These are phyloP conservation scores for Prunella himalayana DNA, from an alignment of 2,113 vertebrate genomes.

Conservation along the genomic window DNA sequence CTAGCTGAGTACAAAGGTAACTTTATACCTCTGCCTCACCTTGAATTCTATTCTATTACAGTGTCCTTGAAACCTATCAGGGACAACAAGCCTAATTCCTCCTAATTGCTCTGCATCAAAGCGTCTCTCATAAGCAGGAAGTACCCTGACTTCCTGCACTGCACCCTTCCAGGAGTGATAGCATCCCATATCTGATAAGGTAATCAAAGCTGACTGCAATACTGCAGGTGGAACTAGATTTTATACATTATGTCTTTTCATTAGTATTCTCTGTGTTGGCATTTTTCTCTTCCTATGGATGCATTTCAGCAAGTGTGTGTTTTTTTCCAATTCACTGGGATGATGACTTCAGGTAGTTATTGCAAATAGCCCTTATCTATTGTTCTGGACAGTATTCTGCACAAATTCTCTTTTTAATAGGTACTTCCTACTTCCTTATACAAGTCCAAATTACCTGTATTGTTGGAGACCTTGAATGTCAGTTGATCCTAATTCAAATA, in stretches of 20 bases:
- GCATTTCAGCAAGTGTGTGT: not conserved
- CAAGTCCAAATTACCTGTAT: slow-evolving; percentile 33
- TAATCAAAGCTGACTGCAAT: slow-evolving; percentile 15
- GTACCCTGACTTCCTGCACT: not conserved
- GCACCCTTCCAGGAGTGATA: not conserved
- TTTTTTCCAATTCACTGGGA: not conserved
- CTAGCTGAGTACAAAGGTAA: slow-evolving; percentile 38
- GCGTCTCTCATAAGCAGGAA: not conserved
- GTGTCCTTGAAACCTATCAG: not conserved
- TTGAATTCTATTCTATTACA: slow-evolving; percentile 23
- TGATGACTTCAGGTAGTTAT: slow-evolving; percentile 39
- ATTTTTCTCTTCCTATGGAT: slow-evolving; percentile 2
- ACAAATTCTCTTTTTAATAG: slow-evolving; percentile 52
- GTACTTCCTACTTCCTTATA: slow-evolving; percentile 37
- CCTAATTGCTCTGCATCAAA: slow-evolving; percentile 11
- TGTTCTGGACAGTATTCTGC: slow-evolving; percentile 41
- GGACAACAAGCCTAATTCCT: slow-evolving; percentile 38
- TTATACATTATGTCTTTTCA: not conserved
- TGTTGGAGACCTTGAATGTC: slow-evolving; percentile 23
- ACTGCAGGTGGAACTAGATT: not conserved
- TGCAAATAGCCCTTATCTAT: slow-evolving; percentile 33
- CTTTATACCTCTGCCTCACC: slow-evolving; percentile 39
- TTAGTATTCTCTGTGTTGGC: slow-evolving; percentile 10
- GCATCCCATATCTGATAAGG: not conserved
- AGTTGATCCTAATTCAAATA: slow-evolving; percentile 38